phyloP scores from a whole-genome alignment of 2,888 invertebrate genomes.

The Pseudococcus longispinus region DNA sequence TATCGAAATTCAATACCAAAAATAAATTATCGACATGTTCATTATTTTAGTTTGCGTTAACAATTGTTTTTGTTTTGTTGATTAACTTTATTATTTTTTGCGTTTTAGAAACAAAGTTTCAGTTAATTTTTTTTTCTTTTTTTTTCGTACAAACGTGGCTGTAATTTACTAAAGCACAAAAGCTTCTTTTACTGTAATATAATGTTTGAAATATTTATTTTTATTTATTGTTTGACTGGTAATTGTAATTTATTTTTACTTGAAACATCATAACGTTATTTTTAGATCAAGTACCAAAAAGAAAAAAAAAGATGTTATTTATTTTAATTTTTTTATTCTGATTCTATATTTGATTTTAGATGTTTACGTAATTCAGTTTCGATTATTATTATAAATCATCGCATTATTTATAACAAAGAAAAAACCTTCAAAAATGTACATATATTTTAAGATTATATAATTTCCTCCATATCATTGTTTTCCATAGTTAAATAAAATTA shows the following conservation, averaged over 20 bases:
- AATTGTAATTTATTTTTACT: conserved; percentile 45
- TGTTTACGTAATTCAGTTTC: conserved; percentile 50
- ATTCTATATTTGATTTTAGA: conserved; percentile 41
- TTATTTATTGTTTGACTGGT: conserved; percentile 53
- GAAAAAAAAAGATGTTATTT: conserved; percentile 38
- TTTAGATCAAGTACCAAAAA: conserved; percentile 32
- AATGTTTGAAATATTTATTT: conserved; percentile 47
- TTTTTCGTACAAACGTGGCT: conserved; percentile 44
- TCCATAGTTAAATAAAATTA: conserved; percentile 57
- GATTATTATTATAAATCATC: conserved; percentile 38
- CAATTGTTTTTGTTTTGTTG: conserved; percentile 43
- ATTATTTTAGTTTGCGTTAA: conserved; percentile 40
- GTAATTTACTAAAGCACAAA: conserved; percentile 50
- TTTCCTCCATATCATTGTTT: conserved; percentile 57
- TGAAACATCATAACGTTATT: conserved; percentile 37
- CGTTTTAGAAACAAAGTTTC: conserved; percentile 48
- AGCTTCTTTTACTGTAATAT: conserved; percentile 51
- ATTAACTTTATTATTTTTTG: conserved; percentile 40
- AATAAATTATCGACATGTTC: conserved; percentile 19
- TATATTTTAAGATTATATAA: conserved; percentile 47
- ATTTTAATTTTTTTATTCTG: conserved; percentile 34
- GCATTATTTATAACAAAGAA: conserved; percentile 34
- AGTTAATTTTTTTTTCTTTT: conserved; percentile 15
- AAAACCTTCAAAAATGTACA: conserved; percentile 50
- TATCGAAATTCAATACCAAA: conserved; percentile 39